These are phyloP conservation scores for Pristionchus arcanus DNA, from an alignment of 2,888 invertebrate genomes.

Conservation along the genomic window DNA sequence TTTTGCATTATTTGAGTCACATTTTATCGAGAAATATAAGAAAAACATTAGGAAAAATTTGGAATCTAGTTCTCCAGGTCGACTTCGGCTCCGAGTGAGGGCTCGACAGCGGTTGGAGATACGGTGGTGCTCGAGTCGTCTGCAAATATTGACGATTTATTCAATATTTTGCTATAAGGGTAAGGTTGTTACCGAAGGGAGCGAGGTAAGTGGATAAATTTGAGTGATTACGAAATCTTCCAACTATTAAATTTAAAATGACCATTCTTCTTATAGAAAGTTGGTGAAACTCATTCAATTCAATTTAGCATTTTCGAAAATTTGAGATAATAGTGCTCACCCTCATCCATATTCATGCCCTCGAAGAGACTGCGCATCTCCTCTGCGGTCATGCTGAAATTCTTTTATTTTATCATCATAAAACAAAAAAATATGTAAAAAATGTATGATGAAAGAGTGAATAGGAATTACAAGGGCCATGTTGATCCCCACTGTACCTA, in stretches of 20 bases:
- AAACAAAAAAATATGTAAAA: too few relatives aligned
- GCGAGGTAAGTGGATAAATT: too few relatives aligned
- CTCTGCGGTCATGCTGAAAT: neutral
- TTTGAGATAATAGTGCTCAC: neutral
- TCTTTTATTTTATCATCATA: neutral
- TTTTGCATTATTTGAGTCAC: neutral
- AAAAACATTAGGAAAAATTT: neutral
- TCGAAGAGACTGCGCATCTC: constrained; percentile 28
- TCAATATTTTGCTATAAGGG: neutral
- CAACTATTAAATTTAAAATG: too few relatives aligned
- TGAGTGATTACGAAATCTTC: too few relatives aligned
- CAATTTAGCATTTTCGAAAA: neutral
- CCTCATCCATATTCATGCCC: constrained; percentile 17
- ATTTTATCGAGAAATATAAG: neutral
- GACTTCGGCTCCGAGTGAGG: constrained; percentile 8
- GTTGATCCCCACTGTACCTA: too few relatives aligned
- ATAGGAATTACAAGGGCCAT: neutral
- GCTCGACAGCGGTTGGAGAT: neutral
- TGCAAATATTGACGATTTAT: neutral
- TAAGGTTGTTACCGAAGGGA: too few relatives aligned
- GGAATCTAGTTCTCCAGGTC: neutral
- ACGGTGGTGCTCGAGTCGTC: constrained; percentile 7
- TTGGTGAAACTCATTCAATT: neutral
- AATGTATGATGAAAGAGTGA: neutral
- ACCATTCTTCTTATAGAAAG: neutral